Evolutionary conservation across 2,113 vertebrate species (phyloP).

Genomic region (Callopanchax toddi): DNA sequence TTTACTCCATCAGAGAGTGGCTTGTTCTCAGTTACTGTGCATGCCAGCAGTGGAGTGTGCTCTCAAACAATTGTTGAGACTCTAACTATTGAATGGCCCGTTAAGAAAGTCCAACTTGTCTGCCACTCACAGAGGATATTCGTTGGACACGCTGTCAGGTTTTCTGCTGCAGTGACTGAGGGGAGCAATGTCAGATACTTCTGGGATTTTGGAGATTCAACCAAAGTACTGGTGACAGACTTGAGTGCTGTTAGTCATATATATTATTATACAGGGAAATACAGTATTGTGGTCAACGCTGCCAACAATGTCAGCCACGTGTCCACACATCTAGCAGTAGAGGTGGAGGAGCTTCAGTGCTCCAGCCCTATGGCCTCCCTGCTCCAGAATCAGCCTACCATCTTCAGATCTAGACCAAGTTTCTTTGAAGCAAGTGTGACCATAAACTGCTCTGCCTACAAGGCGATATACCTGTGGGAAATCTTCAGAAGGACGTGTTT

Average conservation of each 20-base stretch:
- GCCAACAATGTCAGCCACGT: conserved; percentile 75
- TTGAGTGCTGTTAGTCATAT: conserved; percentile 51
- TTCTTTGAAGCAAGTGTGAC: conserved; percentile 79
- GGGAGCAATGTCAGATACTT: conserved; percentile 69
- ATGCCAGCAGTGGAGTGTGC: conserved; percentile 72
- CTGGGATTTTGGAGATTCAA: conserved; percentile 79
- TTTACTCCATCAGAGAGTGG: conserved; percentile 68
- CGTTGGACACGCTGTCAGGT: conserved; percentile 55
- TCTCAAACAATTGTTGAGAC: conserved; percentile 52
- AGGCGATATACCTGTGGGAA: conserved; percentile 77
- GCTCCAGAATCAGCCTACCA: conserved; percentile 52
- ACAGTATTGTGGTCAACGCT: conserved; percentile 62
- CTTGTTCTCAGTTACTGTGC: conserved; percentile 65
- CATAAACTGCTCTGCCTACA: conserved; percentile 78
- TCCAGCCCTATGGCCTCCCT: conserved; percentile 59
- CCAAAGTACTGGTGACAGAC: conserved; percentile 28
- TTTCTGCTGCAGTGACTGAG: conserved; percentile 47
- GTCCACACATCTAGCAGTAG: conserved; percentile 45
- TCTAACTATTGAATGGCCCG: conserved; percentile 64
- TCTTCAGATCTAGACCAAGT: conserved; percentile 68
- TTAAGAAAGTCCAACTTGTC: conserved; percentile 56
- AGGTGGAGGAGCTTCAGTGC: conserved; percentile 70
- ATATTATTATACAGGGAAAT: conserved; percentile 63
- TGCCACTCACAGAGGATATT: conserved; percentile 62
- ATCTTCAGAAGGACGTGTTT: conserved; percentile 56